phyloP scores from a whole-genome alignment of 2,113 vertebrate species.

The Chamaea fasciata region DNA sequence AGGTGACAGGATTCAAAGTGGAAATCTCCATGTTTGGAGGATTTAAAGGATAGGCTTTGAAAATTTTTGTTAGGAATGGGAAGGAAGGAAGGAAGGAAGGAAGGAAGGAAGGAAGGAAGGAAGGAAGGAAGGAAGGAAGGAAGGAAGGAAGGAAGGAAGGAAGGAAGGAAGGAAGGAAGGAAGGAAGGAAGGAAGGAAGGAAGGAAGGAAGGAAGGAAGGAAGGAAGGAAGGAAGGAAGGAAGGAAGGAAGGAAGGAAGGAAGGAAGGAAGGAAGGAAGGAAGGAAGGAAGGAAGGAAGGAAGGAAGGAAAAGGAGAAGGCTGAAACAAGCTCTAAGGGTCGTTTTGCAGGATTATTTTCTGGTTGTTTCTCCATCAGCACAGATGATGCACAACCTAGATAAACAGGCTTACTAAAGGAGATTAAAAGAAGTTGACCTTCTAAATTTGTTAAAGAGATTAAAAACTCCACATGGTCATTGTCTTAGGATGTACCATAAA shows the following conservation, averaged over 20 bases:
- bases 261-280: not conserved
- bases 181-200: not conserved
- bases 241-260: not conserved
- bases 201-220: not conserved
- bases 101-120: not conserved
- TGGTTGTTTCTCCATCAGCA: not conserved
- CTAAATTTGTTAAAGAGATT: not conserved
- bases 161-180: not conserved
- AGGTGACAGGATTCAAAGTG: not conserved
- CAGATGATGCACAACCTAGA: not conserved
- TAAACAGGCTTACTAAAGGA: not conserved
- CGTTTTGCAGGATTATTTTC: not conserved
- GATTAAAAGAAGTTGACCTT: not conserved
- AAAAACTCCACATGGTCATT: not conserved
- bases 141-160: not conserved
- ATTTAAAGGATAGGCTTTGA: not conserved
- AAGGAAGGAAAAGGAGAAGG: not conserved
- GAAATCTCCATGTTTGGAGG: not conserved
- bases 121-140: not conserved
- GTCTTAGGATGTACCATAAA: not conserved
- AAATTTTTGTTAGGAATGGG: not conserved
- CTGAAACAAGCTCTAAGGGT: rapidly evolving
- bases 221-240: not conserved
- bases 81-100: not conserved
- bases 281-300: not conserved